A percentile compares a stretch with the other conserved stretches of the same genome.
Conservation (phyloP, 2,113 vertebrate species). For the Platanista minor region DNA sequence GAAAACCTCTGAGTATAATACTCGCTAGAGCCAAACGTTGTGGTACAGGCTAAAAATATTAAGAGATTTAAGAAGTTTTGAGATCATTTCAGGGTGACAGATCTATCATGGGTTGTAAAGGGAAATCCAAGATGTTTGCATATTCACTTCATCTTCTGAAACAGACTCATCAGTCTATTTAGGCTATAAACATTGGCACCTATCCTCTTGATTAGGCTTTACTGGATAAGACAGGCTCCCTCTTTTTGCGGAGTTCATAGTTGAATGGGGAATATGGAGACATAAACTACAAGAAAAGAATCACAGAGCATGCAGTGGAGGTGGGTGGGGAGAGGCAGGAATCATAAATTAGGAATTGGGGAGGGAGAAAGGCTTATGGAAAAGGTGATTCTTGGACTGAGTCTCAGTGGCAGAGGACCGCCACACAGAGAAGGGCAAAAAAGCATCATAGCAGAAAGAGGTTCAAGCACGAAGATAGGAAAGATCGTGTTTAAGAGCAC, state of each 20-base stretch:
- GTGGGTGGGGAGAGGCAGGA: not conserved
- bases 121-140: not conserved
- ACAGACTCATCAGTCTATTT: not conserved
- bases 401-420: not conserved
- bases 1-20: conserved; percentile 26
- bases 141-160: conserved; percentile 14
- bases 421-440: not conserved
- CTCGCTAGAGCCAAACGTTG: conserved; percentile 27
- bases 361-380: not conserved
- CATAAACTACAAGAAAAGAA: not conserved
- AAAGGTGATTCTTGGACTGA: not conserved
- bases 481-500: not conserved
- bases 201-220: not conserved
- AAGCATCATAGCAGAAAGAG: not conserved
- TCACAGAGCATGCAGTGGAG: not conserved
- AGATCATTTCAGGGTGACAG: conserved; percentile 1
- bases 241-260: not conserved
- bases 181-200: not conserved
- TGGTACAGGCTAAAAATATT: conserved; percentile 1
- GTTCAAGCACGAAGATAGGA: not conserved
- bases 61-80: conserved; percentile 1
- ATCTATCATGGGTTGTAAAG: not conserved
- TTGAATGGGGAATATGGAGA: not conserved
- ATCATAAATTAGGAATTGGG: not conserved
- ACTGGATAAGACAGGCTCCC: not conserved